A percentile compares a stretch with the other conserved stretches of the same genome.
phyloP scores from a whole-genome alignment of 2,113 vertebrate species.

The Neopipo cinnamomea region DNA sequence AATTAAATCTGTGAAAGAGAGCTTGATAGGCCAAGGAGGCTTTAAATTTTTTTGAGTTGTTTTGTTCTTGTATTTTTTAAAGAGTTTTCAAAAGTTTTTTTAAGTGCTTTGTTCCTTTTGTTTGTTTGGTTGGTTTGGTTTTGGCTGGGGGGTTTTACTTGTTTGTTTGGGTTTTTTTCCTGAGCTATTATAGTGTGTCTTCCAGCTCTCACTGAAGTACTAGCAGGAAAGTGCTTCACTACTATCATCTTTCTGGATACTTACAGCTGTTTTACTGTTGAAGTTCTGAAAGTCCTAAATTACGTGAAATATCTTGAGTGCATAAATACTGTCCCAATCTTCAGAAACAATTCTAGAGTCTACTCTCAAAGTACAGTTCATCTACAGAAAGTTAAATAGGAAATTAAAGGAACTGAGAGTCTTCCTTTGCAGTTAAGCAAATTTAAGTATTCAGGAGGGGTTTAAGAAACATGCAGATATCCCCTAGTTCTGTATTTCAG shows the following conservation, averaged over 20 bases:
- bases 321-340: not conserved
- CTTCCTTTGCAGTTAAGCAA: not conserved
- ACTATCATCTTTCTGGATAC: not conserved
- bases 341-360: not conserved
- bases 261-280: not conserved
- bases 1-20: not conserved
- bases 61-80: not conserved
- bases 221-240: not conserved
- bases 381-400: not conserved
- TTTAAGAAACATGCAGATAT: not conserved
- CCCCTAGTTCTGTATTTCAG: not conserved
- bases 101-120: not conserved
- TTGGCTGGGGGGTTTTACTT: too few species aligned
- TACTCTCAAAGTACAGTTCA: not conserved
- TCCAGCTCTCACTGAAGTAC: not conserved
- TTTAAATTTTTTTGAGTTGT: not conserved
- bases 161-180: not conserved
- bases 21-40: not conserved
- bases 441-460: not conserved
- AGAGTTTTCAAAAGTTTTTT: not conserved
- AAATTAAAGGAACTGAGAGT: not conserved
- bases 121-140: not conserved
- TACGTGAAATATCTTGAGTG: not conserved
- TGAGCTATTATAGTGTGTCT: not conserved
- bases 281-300: not conserved